These are phyloP conservation scores for Perccottus glenii DNA, from an alignment of 2,113 vertebrate species.

Conservation along the genomic window DNA sequence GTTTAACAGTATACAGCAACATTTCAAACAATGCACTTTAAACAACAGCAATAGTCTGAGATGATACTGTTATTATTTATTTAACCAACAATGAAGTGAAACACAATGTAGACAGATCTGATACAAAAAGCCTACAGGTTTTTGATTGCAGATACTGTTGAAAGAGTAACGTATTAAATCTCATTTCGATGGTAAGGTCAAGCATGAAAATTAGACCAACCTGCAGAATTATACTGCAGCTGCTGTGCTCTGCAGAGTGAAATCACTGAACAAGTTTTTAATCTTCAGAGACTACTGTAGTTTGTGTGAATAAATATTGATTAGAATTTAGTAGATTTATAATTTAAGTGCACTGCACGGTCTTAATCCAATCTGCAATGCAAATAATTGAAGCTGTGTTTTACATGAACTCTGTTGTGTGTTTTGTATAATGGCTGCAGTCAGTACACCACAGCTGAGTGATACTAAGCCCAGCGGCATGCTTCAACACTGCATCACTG, in stretches of 20 bases:
- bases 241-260: conserved; percentile 4
- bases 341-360: neutral
- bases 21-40: conserved; percentile 6
- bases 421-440: neutral
- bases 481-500: conserved; percentile 18
- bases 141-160: neutral
- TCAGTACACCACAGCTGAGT: neutral
- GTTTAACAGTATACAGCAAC: too few species aligned
- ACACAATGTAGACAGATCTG: conserved; percentile 21
- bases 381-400: neutral
- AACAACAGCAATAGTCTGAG: too few species aligned
- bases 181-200: conserved; percentile 39
- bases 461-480: neutral
- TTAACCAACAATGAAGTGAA: conserved; percentile 4
- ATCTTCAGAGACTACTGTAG: neutral
- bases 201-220: conserved; percentile 28
- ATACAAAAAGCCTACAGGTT: conserved; percentile 17
- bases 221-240: conserved; percentile 8
- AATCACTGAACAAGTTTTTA: conserved; percentile 11
- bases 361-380: neutral
- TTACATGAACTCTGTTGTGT: neutral
- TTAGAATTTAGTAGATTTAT: conserved; percentile 3
- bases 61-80: neutral
- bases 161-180: conserved; percentile 16
- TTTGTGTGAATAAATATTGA: conserved; percentile 21